Evolutionary conservation across 1,140 invertebrate species (phyloP).

Genomic region (Medauroidea extradentata): DNA sequence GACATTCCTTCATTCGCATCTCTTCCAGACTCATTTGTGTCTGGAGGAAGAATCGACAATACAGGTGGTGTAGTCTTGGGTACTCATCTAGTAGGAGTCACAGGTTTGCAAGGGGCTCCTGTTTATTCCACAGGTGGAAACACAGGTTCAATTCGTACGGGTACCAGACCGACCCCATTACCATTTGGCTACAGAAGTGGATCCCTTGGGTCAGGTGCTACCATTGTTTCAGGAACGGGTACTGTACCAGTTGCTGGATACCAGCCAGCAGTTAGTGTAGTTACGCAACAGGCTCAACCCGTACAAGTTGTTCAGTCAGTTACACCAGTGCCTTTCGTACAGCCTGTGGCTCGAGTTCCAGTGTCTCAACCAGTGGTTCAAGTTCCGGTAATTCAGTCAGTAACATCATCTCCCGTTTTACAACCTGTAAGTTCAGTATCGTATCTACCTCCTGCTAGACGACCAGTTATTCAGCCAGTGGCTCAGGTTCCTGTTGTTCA

Average conservation of each 20-base stretch:
- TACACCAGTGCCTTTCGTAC: not conserved
- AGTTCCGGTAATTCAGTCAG: not conserved
- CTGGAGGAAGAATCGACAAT: constrained; percentile 20
- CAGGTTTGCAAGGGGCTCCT: no score
- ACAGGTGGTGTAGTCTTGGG: constrained; percentile 19
- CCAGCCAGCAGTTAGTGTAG: no score
- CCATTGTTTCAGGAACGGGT: no score
- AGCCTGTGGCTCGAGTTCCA: not conserved
- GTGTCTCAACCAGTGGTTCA: not conserved
- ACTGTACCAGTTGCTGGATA: no score
- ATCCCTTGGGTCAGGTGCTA: no score
- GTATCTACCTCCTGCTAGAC: not conserved
- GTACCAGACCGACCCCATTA: no score
- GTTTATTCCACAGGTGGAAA: no score
- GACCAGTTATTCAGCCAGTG: not conserved
- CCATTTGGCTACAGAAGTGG: no score
- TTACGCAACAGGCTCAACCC: not conserved
- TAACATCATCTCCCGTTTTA: no score
- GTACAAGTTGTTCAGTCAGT: not conserved
- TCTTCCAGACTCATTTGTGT: constrained; percentile 24
- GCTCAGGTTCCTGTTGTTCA: not conserved
- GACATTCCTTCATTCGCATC: constrained; percentile 18
- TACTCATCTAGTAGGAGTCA: not conserved
- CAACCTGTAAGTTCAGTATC: not conserved
- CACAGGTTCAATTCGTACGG: no score